phyloP scores from a whole-genome alignment of 1,140 invertebrate genomes.

The Neocloeon triangulifer region DNA sequence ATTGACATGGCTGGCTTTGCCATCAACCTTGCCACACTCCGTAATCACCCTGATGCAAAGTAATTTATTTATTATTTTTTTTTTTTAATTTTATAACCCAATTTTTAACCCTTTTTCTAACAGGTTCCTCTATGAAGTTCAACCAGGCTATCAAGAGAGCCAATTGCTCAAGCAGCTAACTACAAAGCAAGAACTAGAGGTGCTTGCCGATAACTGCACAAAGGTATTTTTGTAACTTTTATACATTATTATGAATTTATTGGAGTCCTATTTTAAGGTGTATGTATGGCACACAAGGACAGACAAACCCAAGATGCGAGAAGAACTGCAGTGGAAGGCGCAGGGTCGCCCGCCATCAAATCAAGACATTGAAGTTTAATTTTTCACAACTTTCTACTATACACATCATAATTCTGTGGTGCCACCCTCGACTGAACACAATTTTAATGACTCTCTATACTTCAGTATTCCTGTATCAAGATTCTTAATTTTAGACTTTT shows the following conservation, averaged over 20 bases:
- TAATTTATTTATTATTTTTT: no score
- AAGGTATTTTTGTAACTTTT: no score
- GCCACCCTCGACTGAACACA: no score
- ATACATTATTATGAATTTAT: no score
- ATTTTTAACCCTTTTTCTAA: no score
- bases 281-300: slow-evolving; percentile 96
- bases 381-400: no score
- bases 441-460: no score
- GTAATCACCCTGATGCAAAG: slow-evolving; percentile 30
- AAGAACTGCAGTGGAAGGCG: slow-evolving; percentile 30
- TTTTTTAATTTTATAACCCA: no score
- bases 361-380: slow-evolving; percentile 45
- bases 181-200: slow-evolving; percentile 61
- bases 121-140: slow-evolving; percentile 61
- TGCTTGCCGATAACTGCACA: slow-evolving; percentile 68
- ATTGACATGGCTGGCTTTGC: slow-evolving; percentile 98
- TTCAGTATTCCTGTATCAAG: no score
- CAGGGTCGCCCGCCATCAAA: slow-evolving; percentile 34
- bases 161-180: slow-evolving; percentile 64
- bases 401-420: no score
- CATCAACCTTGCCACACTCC: slow-evolving; percentile 61
- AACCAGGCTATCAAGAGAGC: slow-evolving; percentile 78
- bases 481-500: no score
- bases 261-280: slow-evolving; percentile 35
- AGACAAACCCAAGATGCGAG: slow-evolving; percentile 49